phyloP scores from a whole-genome alignment of 2,113 vertebrate species.

The Ancistrus triradiatus region DNA sequence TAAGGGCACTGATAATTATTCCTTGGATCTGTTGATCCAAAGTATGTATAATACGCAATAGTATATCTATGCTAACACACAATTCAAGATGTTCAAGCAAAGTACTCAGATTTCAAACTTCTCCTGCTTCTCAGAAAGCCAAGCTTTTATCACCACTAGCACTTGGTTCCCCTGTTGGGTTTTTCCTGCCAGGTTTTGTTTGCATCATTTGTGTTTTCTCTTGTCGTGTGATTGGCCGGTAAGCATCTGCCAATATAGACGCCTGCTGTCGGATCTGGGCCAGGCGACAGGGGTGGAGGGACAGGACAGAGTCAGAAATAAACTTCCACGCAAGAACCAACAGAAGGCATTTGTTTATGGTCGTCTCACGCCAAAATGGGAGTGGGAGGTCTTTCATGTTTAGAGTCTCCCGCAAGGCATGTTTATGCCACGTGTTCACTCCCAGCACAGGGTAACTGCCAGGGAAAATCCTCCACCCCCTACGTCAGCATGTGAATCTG shows the following conservation, averaged over 20 bases:
- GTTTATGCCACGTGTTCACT: constrained; percentile 50
- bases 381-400: constrained; percentile 46
- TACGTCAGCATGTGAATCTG: neutral
- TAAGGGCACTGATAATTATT: no score
- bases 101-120: neutral
- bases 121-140: constrained; percentile 23
- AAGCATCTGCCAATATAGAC: constrained; percentile 58
- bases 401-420: constrained; percentile 49
- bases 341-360: constrained; percentile 56
- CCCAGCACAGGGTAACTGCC: neutral
- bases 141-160: constrained; percentile 42
- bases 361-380: constrained; percentile 35
- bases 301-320: constrained; percentile 29
- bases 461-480: neutral
- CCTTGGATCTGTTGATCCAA: no score
- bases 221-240: constrained; percentile 47
- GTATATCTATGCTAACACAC: no score
- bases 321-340: constrained; percentile 19
- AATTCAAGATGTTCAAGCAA: neutral
- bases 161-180: constrained; percentile 24
- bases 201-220: constrained; percentile 55
- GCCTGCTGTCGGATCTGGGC: constrained; percentile 58
- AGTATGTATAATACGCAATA: no score
- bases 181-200: constrained; percentile 54
- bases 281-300: constrained; percentile 48